Percentiles rank a stretch among this genome's conserved stretches.
phyloP scores from a whole-genome alignment of 2,888 invertebrate species.

The Drosophila cognata region DNA sequence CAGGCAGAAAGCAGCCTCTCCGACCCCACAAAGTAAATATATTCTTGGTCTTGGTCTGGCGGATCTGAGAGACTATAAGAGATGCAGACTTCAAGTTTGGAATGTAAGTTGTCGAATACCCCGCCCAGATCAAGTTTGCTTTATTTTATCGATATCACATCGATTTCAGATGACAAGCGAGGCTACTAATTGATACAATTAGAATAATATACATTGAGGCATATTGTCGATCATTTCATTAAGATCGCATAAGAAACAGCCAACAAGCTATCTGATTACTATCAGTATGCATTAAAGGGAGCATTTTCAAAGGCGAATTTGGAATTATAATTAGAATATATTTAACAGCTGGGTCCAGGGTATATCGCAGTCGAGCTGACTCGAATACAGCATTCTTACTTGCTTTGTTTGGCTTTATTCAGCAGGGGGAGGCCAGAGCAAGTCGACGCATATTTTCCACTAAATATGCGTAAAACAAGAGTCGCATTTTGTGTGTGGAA shows the following conservation, averaged over 20 bases:
- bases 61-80: neutral
- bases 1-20: neutral
- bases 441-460: slow-evolving; percentile 33
- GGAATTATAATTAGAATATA: neutral
- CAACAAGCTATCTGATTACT: neutral
- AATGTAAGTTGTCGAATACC: neutral
- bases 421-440: neutral
- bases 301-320: neutral
- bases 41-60: neutral
- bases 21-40: neutral
- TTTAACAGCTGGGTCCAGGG: neutral
- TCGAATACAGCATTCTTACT: neutral
- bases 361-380: neutral
- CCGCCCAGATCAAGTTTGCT: neutral
- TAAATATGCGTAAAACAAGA: slow-evolving; percentile 58
- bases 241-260: neutral
- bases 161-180: neutral
- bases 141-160: neutral
- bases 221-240: neutral
- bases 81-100: neutral
- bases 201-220: neutral
- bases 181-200: neutral
- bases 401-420: slow-evolving; percentile 9
- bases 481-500: slow-evolving; percentile 29
- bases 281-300: neutral